phyloP scores from a whole-genome alignment of 37 sponge, comb jelly and placozoan species.

The Aplysina aerophoba region DNA sequence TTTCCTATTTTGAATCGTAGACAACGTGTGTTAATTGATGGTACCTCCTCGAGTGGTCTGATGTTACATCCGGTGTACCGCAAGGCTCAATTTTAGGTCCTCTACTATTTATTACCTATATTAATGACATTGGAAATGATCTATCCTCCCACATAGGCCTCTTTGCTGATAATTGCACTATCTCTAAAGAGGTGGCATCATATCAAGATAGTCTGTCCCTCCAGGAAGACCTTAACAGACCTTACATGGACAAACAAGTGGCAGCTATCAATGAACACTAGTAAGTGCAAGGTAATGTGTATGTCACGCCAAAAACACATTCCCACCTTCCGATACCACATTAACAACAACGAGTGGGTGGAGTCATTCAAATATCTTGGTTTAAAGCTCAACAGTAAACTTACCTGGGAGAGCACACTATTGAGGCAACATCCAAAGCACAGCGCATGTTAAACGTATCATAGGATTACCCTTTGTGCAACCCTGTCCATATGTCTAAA shows the following conservation, averaged over 20 bases:
- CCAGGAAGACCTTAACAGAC: slow-evolving; percentile 4
- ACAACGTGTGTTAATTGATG: slow-evolving; percentile 39
- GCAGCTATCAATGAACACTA: slow-evolving; percentile 14
- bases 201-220: background rate
- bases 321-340: no score
- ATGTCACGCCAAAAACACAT: no score
- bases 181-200: background rate
- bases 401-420: no score
- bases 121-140: slow-evolving; percentile 31
- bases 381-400: no score
- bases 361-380: no score
- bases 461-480: no score
- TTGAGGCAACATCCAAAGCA: no score
- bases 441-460: no score
- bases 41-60: slow-evolving; percentile 11
- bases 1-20: background rate
- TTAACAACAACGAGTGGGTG: no score
- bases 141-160: background rate
- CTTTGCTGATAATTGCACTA: slow-evolving; percentile 29
- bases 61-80: slow-evolving; percentile 29
- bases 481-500: no score
- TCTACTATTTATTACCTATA: slow-evolving; percentile 39
- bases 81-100: slow-evolving; percentile 50
- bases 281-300: slow-evolving; percentile 17
- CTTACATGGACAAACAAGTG: slow-evolving; percentile 2